phyloP scores from a whole-genome alignment of 2,888 invertebrate species.

The Papilio demoleus region DNA sequence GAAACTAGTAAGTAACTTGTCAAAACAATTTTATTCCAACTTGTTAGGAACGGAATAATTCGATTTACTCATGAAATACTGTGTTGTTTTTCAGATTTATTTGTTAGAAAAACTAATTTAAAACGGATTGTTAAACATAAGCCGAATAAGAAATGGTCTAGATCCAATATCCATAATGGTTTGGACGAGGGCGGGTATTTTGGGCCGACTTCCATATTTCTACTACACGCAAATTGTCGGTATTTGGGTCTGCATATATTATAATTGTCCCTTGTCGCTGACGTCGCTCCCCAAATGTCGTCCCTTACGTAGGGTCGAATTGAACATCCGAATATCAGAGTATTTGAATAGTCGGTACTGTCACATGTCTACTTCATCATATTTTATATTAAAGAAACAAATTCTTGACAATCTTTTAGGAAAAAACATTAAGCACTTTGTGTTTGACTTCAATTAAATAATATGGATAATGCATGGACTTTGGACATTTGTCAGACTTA shows the following conservation, averaged over 20 bases:
- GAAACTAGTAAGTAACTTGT: conserved; percentile 14
- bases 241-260: conserved; percentile 33
- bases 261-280: conserved; percentile 32
- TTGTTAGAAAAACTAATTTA: neutral
- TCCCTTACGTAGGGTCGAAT: conserved; percentile 20
- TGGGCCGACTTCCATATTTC: conserved; percentile 5
- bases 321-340: conserved; percentile 14
- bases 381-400: neutral
- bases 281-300: conserved; percentile 16
- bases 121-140: conserved; percentile 13
- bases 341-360: neutral
- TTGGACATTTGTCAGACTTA: neutral
- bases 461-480: too few species aligned
- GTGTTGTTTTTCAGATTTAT: conserved; percentile 12
- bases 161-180: conserved; percentile 15
- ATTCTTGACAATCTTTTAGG: too few species aligned
- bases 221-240: conserved; percentile 26
- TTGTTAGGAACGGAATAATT: conserved; percentile 1
- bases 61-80: conserved; percentile 11
- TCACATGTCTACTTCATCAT: neutral
- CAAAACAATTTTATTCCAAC: conserved; percentile 15
- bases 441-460: too few species aligned
- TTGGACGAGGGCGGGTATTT: conserved; percentile 7
- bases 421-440: too few species aligned
- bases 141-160: conserved; percentile 17